Conservation (phyloP, 92 coral and sea anemone species). For the Parazoanthus swiftii region DNA sequence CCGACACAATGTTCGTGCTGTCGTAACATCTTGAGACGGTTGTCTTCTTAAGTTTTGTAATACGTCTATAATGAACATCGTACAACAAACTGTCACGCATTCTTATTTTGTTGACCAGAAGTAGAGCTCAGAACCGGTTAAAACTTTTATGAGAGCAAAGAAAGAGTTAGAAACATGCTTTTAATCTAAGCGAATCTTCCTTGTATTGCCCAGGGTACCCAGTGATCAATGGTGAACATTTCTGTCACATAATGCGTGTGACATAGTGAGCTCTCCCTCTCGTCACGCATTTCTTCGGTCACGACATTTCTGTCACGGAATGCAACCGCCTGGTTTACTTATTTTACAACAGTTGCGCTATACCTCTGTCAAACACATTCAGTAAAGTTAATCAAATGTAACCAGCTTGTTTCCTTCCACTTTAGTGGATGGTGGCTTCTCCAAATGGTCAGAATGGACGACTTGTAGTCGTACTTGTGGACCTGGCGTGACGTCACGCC, state of each 20-base stretch:
- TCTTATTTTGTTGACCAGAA: background rate
- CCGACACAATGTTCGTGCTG: background rate
- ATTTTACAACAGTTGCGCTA: no score
- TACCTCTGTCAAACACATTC: background rate
- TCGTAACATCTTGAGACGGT: background rate
- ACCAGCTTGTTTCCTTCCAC: background rate
- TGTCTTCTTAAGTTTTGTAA: no score
- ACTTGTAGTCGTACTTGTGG: conserved; percentile 91
- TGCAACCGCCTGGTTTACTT: background rate
- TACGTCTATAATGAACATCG: background rate
- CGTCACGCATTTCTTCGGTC: background rate
- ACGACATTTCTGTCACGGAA: background rate
- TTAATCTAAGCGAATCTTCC: background rate
- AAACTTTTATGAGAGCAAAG: no score
- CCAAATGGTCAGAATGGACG: conserved; percentile 85
- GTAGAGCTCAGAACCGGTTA: no score
- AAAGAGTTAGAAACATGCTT: background rate
- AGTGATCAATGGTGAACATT: background rate
- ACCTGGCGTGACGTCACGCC: conserved; percentile 96
- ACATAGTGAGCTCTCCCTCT: background rate
- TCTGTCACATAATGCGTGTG: background rate
- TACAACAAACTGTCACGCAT: background rate
- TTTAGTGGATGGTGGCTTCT: conserved; percentile 86
- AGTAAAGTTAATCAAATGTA: background rate
- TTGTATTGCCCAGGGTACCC: background rate